Evolutionary conservation across 1,140 invertebrate genomes (phyloP).

Genomic region (Adoxophyes honmai): DNA sequence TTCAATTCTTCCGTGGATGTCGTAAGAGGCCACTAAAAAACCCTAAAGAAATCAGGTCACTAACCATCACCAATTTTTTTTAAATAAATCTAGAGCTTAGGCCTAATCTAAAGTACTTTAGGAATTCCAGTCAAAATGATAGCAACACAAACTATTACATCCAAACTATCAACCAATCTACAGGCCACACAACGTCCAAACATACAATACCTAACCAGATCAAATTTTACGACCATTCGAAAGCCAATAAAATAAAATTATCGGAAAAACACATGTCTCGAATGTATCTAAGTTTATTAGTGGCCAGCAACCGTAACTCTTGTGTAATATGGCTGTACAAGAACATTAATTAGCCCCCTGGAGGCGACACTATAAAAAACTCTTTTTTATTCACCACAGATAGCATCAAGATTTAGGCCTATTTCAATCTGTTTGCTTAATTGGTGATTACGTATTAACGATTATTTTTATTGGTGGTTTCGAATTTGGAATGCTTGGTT

Average conservation of each 20-base stretch:
- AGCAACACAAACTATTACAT: too few relatives aligned
- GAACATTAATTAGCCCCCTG: constrained; percentile 61
- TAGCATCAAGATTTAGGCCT: constrained; percentile 38
- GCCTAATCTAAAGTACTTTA: too few relatives aligned
- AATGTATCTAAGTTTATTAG: constrained; percentile 45
- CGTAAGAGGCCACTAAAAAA: too few relatives aligned
- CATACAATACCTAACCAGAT: not conserved
- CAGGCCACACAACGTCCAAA: constrained; percentile 3
- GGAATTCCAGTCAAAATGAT: too few relatives aligned
- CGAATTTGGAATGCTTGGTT: constrained; percentile 3
- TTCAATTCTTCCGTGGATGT: too few relatives aligned
- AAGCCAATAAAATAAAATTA: constrained; percentile 40
- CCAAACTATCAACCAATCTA: not conserved
- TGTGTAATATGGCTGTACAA: constrained; percentile 40
- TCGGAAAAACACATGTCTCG: constrained; percentile 49
- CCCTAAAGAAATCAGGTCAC: too few relatives aligned
- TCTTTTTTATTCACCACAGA: constrained; percentile 38
- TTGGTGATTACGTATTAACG: not conserved
- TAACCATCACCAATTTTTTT: too few relatives aligned
- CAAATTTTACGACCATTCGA: constrained; percentile 10
- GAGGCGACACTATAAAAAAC: constrained; percentile 39
- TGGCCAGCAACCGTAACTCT: constrained; percentile 35
- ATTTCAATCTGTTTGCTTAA: constrained; percentile 21
- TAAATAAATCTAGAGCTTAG: too few relatives aligned
- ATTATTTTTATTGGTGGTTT: not conserved